Evolutionary conservation across 2,888 invertebrate genomes (phyloP).

Genomic region (Bibio marci): DNA sequence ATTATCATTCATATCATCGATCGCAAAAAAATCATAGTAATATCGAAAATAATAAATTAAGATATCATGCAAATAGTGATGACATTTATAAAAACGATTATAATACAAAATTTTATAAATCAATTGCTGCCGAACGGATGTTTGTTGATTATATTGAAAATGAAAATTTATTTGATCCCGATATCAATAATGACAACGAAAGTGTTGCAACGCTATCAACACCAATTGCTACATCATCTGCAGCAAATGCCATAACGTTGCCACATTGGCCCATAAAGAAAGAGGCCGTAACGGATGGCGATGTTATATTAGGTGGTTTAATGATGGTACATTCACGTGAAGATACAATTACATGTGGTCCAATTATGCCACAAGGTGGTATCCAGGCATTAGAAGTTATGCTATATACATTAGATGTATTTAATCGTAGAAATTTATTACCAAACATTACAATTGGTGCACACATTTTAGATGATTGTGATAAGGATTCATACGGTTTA

Average conservation of each 20-base stretch:
- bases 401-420: slow-evolving; percentile 68
- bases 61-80: no score
- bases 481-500: slow-evolving; percentile 79
- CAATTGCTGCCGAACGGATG: no score
- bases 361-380: slow-evolving; percentile 79
- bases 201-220: slow-evolving; percentile 8
- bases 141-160: no score
- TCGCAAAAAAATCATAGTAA: background rate
- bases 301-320: slow-evolving; percentile 67
- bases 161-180: no score
- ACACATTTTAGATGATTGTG: slow-evolving; percentile 79
- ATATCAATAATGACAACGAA: no score
- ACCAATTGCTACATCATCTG: slow-evolving; percentile 1
- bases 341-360: slow-evolving; percentile 63
- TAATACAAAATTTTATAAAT: no score
- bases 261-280: slow-evolving; percentile 61
- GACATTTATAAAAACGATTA: no score
- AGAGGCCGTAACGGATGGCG: slow-evolving; percentile 66
- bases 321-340: slow-evolving; percentile 88
- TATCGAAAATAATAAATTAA: no score
- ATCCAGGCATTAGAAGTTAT: slow-evolving; percentile 74
- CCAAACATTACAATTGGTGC: slow-evolving; percentile 65
- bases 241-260: no score
- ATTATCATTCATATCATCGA: background rate
- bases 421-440: slow-evolving; percentile 38